Conservation (phyloP, 2,797 vertebrate genomes). For the Macropodus opercularis region DNA sequence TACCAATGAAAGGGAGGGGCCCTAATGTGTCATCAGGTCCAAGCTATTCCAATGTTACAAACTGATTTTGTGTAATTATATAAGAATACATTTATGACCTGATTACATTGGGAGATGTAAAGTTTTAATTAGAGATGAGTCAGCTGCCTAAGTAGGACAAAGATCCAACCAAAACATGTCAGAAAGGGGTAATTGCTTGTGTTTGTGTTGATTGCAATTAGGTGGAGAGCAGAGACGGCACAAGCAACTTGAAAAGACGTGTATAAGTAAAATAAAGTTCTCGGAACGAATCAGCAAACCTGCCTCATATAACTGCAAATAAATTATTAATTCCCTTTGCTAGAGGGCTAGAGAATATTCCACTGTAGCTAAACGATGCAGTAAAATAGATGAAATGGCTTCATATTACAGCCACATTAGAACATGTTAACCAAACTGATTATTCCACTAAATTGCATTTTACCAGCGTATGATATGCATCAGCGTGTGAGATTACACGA, state of each 20-base stretch:
- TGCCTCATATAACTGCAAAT: conserved; percentile 3
- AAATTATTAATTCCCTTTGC: conserved; percentile 17
- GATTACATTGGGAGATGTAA: not conserved
- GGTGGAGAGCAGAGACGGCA: not conserved
- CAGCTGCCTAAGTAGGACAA: conserved; percentile 25
- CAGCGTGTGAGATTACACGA: conserved; percentile 27
- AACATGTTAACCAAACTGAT: conserved; percentile 44
- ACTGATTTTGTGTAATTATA: too few relatives aligned
- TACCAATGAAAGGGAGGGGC: too few relatives aligned
- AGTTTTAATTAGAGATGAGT: conserved; percentile 9
- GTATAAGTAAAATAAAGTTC: conserved; percentile 15
- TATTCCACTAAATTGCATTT: conserved; percentile 42
- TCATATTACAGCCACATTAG: conserved; percentile 47
- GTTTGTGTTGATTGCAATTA: not conserved
- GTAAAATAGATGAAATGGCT: conserved; percentile 39
- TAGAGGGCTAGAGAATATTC: conserved; percentile 3
- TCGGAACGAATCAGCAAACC: conserved; percentile 20
- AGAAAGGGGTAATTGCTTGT: conserved; percentile 7
- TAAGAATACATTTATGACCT: too few relatives aligned
- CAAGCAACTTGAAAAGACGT: conserved; percentile 16
- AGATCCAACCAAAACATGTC: conserved; percentile 24
- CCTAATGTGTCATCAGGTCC: too few relatives aligned
- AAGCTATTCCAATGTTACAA: too few relatives aligned
- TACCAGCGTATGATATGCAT: conserved; percentile 39
- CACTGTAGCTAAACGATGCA: conserved; percentile 19